Percentiles rank a stretch among this genome's conserved stretches.
Conservation (phyloP, 64 coral and sea anemone species). For the Anthopleura sola region DNA sequence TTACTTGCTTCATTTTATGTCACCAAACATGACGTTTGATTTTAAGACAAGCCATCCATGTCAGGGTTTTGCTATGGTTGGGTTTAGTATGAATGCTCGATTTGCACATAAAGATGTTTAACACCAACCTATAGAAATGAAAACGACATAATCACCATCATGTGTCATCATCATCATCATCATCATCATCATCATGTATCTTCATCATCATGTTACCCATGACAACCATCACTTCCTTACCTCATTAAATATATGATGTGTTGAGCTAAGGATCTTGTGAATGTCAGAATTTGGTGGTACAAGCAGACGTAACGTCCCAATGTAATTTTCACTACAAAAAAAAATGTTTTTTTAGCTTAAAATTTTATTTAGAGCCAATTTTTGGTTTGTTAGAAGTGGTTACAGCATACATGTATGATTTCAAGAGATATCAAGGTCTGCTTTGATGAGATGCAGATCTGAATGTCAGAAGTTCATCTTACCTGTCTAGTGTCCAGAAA, state of each 20-base stretch:
- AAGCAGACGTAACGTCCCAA: constrained; percentile 81
- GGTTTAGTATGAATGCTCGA: constrained; percentile 82
- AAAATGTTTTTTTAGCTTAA: too few relatives aligned
- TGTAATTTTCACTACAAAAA: constrained; percentile 71
- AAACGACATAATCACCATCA: not conserved
- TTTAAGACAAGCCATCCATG: too few relatives aligned
- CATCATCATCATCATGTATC: not conserved
- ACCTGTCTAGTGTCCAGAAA: constrained; percentile 96
- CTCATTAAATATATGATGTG: constrained; percentile 96
- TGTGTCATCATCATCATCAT: not conserved
- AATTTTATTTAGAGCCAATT: too few relatives aligned
- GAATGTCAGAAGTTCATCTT: too few relatives aligned
- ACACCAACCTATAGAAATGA: constrained; percentile 66
- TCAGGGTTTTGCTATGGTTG: too few relatives aligned
- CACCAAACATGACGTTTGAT: too few relatives aligned
- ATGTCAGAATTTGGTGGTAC: constrained; percentile 88
- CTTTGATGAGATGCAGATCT: too few relatives aligned
- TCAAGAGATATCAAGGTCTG: too few relatives aligned
- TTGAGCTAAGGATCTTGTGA: constrained; percentile 82
- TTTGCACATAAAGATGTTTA: constrained; percentile 95
- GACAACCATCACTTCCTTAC: constrained; percentile 26
- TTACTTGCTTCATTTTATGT: too few relatives aligned
- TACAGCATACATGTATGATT: not conserved
- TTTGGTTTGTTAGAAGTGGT: not conserved
- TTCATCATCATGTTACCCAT: not conserved